Evolutionary conservation across 2,888 invertebrate genomes (phyloP).

Genomic region (Brachypalpus laphriformis): DNA sequence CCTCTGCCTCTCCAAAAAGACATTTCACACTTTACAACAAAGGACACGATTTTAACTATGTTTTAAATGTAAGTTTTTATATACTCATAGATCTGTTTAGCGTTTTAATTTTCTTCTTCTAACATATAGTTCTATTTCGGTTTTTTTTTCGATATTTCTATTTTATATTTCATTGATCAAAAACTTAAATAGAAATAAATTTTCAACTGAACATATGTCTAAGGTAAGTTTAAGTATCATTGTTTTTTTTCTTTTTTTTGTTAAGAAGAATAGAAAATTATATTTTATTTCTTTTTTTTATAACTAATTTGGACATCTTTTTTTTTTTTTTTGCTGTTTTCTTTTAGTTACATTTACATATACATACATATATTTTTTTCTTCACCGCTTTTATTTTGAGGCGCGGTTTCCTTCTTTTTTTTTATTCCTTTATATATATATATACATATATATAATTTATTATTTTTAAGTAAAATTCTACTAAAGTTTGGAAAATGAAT

Average conservation of each 20-base stretch:
- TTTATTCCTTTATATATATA: conserved; percentile 26
- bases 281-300: conserved; percentile 43
- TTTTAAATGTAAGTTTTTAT: conserved; percentile 30
- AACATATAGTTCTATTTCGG: conserved; percentile 2
- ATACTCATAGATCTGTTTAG: conserved; percentile 31
- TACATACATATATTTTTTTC: conserved; percentile 36
- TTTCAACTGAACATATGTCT: conserved; percentile 12
- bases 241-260: conserved; percentile 27
- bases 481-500: conserved; percentile 55
- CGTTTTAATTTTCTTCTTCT: conserved; percentile 14
- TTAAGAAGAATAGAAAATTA: conserved; percentile 69
- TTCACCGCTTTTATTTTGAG: conserved; percentile 22
- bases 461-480: conserved; percentile 65
- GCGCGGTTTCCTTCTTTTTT: conserved; percentile 1
- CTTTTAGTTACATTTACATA: conserved; percentile 64
- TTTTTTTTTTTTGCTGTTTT: conserved; percentile 39
- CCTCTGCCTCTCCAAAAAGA: background rate
- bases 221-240: conserved; percentile 47
- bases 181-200: background rate
- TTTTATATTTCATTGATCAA: conserved; percentile 6
- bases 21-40: conserved; percentile 54
- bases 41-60: conserved; percentile 39
- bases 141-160: background rate
- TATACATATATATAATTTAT: conserved; percentile 26
- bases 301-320: conserved; percentile 71